Conservation (phyloP, 64 coral and sea anemone genomes). For the Pocillopora verrucosa region DNA sequence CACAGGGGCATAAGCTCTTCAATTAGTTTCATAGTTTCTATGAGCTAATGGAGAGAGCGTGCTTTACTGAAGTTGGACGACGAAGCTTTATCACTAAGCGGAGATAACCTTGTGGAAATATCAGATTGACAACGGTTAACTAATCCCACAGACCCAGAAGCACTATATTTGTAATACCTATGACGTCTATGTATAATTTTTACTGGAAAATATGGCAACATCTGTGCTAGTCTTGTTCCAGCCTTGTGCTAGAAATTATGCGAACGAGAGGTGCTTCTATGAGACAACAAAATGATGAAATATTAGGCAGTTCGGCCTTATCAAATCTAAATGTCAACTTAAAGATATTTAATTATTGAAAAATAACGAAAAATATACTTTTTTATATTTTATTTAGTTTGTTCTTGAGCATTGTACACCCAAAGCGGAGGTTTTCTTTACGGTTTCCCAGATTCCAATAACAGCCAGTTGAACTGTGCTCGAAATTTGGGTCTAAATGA, state of each 20-base stretch:
- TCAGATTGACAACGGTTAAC: neutral
- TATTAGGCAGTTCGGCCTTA: neutral
- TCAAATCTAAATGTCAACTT: neutral
- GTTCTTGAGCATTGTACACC: too few relatives aligned
- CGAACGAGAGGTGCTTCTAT: neutral
- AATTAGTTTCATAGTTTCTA: neutral
- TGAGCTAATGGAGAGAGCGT: neutral
- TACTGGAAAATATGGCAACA: too few relatives aligned
- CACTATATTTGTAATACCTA: neutral
- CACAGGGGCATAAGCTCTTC: neutral
- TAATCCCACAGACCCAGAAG: neutral
- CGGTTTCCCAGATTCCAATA: too few relatives aligned
- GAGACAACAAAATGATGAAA: neutral
- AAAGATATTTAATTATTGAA: neutral
- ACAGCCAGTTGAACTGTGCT: too few relatives aligned
- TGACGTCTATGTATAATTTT: too few relatives aligned
- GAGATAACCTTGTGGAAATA: conserved; percentile 26
- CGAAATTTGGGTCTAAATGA: too few relatives aligned
- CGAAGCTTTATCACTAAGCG: conserved; percentile 17
- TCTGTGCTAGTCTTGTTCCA: too few relatives aligned
- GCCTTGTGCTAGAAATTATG: neutral
- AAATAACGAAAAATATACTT: too few relatives aligned
- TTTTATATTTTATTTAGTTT: too few relatives aligned
- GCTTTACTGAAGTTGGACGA: conserved; percentile 1
- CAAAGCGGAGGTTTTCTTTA: too few relatives aligned